A percentile compares a stretch with the other conserved stretches of the same genome.
phyloP scores from a whole-genome alignment of 2,113 vertebrate species.

The Trogon melanurus region DNA sequence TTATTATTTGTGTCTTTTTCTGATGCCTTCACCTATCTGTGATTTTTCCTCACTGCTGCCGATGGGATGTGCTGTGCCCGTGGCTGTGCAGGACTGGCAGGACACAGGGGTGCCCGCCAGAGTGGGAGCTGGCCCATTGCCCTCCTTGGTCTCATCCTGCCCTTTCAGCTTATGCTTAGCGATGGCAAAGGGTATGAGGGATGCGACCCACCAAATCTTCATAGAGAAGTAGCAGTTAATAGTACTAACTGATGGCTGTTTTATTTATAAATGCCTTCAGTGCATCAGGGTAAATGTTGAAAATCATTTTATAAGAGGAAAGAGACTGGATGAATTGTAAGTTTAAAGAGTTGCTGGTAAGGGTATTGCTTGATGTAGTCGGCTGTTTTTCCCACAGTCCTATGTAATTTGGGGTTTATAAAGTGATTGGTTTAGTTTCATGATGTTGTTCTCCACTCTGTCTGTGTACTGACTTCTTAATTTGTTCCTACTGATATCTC shows the following conservation, averaged over 20 bases:
- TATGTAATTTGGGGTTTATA: neutral
- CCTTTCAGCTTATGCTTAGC: neutral
- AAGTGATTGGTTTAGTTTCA: neutral
- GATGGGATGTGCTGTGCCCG: accelerated
- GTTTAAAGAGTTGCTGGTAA: neutral
- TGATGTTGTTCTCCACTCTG: neutral
- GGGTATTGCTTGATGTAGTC: neutral
- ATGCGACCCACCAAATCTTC: neutral
- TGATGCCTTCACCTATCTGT: neutral
- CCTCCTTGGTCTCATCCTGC: neutral
- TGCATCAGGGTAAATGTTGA: neutral
- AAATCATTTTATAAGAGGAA: neutral
- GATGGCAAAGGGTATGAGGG: neutral
- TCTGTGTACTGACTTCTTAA: accelerated
- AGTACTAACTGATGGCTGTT: neutral
- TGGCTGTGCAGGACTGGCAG: neutral
- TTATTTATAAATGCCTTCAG: neutral
- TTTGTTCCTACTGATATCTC: neutral
- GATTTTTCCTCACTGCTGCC: neutral
- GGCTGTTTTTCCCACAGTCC: neutral
- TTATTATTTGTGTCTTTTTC: neutral
- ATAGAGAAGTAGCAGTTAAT: neutral
- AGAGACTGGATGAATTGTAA: neutral
- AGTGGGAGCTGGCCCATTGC: neutral
- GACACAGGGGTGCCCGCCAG: accelerated